These are phyloP conservation scores for Pachypeltis micranthus DNA, from an alignment of 1,140 invertebrate species.

Conservation along the genomic window DNA sequence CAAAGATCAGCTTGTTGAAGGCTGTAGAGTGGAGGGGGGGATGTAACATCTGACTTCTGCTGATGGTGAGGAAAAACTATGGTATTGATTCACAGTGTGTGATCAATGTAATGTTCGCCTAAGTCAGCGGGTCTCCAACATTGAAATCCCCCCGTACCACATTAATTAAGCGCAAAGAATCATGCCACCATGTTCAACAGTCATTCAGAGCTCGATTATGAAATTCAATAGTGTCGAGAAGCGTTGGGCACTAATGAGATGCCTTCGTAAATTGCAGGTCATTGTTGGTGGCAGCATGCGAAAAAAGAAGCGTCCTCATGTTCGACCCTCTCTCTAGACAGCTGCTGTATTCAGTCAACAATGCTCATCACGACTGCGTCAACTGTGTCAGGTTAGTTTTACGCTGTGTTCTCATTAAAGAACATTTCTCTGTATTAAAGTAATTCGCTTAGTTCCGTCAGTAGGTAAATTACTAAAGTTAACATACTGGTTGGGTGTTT, in stretches of 20 bases:
- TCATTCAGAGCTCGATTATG: background rate
- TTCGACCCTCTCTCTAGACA: conserved; percentile 75
- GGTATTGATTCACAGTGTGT: background rate
- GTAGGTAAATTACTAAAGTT: too few species aligned
- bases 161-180: background rate
- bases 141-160: too few species aligned
- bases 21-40: too few species aligned
- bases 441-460: too few species aligned
- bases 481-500: too few species aligned
- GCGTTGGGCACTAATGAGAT: background rate
- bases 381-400: conserved; percentile 72
- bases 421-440: too few species aligned
- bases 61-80: too few species aligned
- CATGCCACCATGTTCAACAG: background rate
- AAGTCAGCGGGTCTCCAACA: background rate
- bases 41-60: too few species aligned
- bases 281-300: conserved; percentile 76
- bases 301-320: conserved; percentile 74
- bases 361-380: conserved; percentile 81
- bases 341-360: conserved; percentile 57
- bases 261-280: conserved; percentile 43
- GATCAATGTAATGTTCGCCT: background rate
- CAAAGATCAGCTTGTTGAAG: too few species aligned
- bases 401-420: too few species aligned
- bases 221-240: background rate